Conservation (phyloP, 2,888 invertebrate species). For the Odontothrips loti region DNA sequence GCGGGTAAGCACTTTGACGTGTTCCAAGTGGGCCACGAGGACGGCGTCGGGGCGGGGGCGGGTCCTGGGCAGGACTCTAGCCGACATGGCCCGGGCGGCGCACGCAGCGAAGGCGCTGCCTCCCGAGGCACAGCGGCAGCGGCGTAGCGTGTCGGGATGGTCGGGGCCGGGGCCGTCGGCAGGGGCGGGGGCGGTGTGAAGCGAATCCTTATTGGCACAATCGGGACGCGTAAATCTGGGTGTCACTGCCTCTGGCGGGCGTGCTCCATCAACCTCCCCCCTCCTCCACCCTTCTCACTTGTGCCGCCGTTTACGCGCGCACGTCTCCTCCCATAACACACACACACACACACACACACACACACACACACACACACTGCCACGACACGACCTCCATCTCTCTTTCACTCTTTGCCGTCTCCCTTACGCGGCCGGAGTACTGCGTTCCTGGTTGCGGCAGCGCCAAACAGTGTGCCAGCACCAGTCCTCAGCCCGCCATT, state of each 20-base stretch:
- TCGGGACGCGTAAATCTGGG: slow-evolving; percentile 19
- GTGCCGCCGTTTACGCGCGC: not conserved
- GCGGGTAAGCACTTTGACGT: too few species aligned
- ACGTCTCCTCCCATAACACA: not conserved
- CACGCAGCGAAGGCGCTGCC: not conserved
- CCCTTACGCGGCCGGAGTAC: too few species aligned
- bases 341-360: not conserved
- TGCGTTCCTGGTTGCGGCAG: too few species aligned
- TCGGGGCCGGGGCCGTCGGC: not conserved
- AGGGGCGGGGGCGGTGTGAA: not conserved
- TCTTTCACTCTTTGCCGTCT: not conserved
- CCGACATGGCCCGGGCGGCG: too few species aligned
- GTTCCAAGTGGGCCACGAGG: too few species aligned
- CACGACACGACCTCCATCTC: not conserved
- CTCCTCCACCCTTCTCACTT: not conserved
- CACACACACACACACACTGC: not conserved
- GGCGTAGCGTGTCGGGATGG: not conserved
- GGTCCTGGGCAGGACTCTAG: too few species aligned
- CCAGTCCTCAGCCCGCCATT: too few species aligned
- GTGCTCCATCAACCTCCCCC: not conserved
- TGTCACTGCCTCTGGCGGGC: slow-evolving; percentile 18
- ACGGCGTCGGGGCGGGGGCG: too few species aligned
- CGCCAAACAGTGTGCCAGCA: too few species aligned
- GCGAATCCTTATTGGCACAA: slow-evolving; percentile 25
- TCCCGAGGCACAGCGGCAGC: not conserved